Percentiles rank a stretch among this genome's conserved stretches.
Conservation (phyloP, 2,113 vertebrate genomes). For the Oreamnos americanus region DNA sequence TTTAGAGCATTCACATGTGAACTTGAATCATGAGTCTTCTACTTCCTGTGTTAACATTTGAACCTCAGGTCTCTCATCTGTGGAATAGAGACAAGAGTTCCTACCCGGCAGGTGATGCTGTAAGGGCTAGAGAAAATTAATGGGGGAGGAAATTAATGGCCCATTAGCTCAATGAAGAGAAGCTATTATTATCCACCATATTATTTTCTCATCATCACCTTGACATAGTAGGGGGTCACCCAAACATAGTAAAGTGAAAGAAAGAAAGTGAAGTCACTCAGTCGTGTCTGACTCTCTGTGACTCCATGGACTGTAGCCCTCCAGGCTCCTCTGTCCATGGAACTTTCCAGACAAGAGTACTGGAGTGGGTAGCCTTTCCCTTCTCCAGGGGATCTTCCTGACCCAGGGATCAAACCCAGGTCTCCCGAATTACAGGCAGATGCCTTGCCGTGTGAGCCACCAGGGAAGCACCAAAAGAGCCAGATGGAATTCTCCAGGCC, state of each 20-base stretch:
- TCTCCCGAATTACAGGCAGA: not conserved
- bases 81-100: not conserved
- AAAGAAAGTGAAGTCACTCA: not conserved
- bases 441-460: fast-evolving
- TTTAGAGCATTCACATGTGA: not conserved
- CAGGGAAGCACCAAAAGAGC: not conserved
- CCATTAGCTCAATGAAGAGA: not conserved
- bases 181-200: not conserved
- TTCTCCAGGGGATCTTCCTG: not conserved
- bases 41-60: not conserved
- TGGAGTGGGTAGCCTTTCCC: not conserved
- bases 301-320: not conserved
- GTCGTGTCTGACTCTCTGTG: not conserved
- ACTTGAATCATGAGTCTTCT: not conserved
- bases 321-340: not conserved
- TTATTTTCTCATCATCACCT: not conserved
- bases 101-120: not conserved
- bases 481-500: not conserved
- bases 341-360: not conserved
- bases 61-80: not conserved
- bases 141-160: not conserved
- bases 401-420: not conserved
- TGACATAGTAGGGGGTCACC: not conserved
- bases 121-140: not conserved
- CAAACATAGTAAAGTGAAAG: not conserved